Evolutionary conservation across 2,888 invertebrate species (phyloP), one percentile per base, ranked within the genome.

Genomic region (Pollenia labialis): DNA sequence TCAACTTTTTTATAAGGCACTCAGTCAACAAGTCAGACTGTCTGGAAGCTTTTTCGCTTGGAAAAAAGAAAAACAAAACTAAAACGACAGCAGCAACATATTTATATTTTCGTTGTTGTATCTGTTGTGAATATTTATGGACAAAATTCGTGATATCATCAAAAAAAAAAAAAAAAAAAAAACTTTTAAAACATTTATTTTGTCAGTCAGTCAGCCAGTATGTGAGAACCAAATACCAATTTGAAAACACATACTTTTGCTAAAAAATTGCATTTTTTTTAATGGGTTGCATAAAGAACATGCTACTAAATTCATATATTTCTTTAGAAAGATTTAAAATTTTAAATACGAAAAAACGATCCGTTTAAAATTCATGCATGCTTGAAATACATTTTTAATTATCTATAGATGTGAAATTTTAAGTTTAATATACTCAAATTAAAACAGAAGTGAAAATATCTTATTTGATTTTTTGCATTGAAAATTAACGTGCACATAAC

Each of bases 11-110:
- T 75, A 54, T 76, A 81, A 82, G 85, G 18, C 84, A 87, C 75
- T 82, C 81, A 85, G 80, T 81, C 84, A 81, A 68, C 81, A 85
- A 87, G 88, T 84, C 88, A 87, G 87, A 88, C 87, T 79, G 81
- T 82, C 81, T 84, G 88, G 88, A 85, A 85, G 85, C 85, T 81
- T 77, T 84, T 66, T 52, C 52, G 58, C 75, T 52, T 23, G 62
- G 46, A 68, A 6, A 60, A 64, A 23, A 50, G 23, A 50, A 42
- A 48, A n/a, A 32, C 44, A 44, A 52, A 44, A 32, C 6, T 32
- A 54, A 58, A 77, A 68, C 46, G 23, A 58, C 48, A 56, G 14
- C 46, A 74, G 50, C 58, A 50, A 32, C 32, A 32, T 32, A 32
- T 32, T 50, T 71, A 32, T 50, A 44, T 23, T 50, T 58, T 52